phyloP scores from a whole-genome alignment of 2,797 vertebrate genomes.

The Agapornis canus region DNA sequence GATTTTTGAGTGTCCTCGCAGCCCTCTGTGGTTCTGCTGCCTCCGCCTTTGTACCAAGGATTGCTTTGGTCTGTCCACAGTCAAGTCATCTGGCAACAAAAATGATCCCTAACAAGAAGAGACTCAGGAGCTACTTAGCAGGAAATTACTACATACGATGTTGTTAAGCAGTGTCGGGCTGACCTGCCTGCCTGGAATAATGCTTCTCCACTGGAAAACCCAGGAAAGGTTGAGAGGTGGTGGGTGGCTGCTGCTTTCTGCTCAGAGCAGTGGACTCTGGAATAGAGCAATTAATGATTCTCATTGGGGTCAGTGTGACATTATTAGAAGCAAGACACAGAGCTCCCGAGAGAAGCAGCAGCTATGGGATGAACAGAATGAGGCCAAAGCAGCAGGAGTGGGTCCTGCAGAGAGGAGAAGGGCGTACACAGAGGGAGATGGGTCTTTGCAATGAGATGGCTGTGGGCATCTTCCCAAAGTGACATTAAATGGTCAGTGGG shows the following conservation, averaged over 20 bases:
- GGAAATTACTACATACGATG: slow-evolving; percentile 23
- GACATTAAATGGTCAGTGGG: background rate
- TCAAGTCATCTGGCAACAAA: background rate
- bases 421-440: background rate
- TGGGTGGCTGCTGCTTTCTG: background rate
- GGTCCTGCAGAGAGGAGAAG: background rate
- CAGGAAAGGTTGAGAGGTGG: background rate
- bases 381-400: background rate
- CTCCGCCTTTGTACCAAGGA: background rate
- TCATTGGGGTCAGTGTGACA: background rate
- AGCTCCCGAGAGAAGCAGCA: background rate
- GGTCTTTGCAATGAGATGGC: background rate
- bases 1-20: background rate
- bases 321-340: background rate
- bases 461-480: background rate
- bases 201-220: background rate
- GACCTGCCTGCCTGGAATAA: background rate
- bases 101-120: background rate
- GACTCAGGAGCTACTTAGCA: slow-evolving; percentile 16
- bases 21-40: accelerated
- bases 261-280: background rate
- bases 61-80: background rate
- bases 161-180: slow-evolving; percentile 59
- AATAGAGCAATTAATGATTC: background rate
- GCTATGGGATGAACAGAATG: background rate